These are phyloP conservation scores for Tetramorium parvispinum DNA, from an alignment of 1,140 invertebrate genomes.

Conservation along the genomic window DNA sequence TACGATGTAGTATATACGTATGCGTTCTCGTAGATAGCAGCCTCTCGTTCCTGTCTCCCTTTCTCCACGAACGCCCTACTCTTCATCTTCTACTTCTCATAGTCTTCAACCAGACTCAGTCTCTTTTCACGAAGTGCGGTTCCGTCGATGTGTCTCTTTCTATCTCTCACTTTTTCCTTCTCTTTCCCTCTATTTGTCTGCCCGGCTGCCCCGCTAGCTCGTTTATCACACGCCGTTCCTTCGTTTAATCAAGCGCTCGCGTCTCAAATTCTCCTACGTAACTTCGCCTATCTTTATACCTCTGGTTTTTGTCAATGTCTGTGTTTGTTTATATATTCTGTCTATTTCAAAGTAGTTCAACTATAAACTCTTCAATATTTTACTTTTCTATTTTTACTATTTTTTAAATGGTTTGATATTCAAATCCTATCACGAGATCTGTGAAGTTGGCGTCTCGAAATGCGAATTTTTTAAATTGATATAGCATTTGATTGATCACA, in stretches of 20 bases:
- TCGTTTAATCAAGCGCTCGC: conserved; percentile 55
- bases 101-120: conserved; percentile 35
- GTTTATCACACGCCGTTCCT: conserved; percentile 54
- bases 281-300: conserved; percentile 43
- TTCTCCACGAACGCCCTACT: conserved; percentile 24
- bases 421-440: not conserved
- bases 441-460: no score
- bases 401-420: not conserved
- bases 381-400: not conserved
- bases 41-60: conserved; percentile 16
- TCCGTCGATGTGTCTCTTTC: conserved; percentile 50
- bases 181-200: conserved; percentile 30
- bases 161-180: conserved; percentile 8
- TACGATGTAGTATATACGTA: conserved; percentile 34
- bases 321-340: conserved; percentile 14
- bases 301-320: conserved; percentile 39
- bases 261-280: conserved; percentile 51
- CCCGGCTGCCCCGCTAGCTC: conserved; percentile 36
- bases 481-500: no score
- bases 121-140: conserved; percentile 44
- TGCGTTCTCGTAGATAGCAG: conserved; percentile 50
- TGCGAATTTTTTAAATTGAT: no score
- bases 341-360: not conserved
- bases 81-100: conserved; percentile 41
- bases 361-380: not conserved